Conservation (phyloP, 2,888 invertebrate genomes). For the Acrobasis suavella region DNA sequence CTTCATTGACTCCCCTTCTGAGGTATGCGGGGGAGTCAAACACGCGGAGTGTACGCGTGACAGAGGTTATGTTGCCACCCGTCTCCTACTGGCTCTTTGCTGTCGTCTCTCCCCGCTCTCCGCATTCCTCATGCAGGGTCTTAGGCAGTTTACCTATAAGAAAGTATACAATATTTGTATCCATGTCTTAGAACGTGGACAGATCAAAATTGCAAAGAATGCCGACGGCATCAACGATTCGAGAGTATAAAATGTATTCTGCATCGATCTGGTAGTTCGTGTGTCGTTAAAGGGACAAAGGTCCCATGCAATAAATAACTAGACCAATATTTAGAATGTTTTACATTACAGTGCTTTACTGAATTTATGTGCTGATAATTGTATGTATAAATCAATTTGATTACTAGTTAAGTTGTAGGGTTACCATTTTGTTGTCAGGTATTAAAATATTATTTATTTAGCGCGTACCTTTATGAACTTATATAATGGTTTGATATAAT, state of each 20-base stretch:
- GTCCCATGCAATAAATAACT: conserved; percentile 75
- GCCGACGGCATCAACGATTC: conserved; percentile 42
- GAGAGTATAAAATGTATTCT: conserved; percentile 46
- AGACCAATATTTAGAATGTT: conserved; percentile 81
- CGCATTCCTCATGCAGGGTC: no score
- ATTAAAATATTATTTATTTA: conserved; percentile 69
- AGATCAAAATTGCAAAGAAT: neutral
- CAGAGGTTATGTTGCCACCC: no score
- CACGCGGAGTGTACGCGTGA: no score
- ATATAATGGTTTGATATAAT: conserved; percentile 65
- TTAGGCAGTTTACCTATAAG: neutral
- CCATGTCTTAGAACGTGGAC: neutral
- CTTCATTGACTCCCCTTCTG: no score
- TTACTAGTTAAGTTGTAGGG: conserved; percentile 68
- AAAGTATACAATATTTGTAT: conserved; percentile 12
- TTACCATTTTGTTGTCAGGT: conserved; percentile 75
- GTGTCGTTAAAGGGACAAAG: conserved; percentile 48
- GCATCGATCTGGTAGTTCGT: conserved; percentile 63
- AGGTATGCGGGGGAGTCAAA: no score
- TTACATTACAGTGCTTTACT: conserved; percentile 75
- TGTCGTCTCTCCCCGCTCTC: no score
- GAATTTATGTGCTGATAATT: conserved; percentile 71
- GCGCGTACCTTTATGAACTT: conserved; percentile 59
- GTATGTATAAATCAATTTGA: conserved; percentile 61
- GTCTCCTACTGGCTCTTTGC: no score